Percentiles rank a stretch among this genome's conserved stretches.
Conservation (phyloP, 2,888 invertebrate species). For the Smittia sp. region DNA sequence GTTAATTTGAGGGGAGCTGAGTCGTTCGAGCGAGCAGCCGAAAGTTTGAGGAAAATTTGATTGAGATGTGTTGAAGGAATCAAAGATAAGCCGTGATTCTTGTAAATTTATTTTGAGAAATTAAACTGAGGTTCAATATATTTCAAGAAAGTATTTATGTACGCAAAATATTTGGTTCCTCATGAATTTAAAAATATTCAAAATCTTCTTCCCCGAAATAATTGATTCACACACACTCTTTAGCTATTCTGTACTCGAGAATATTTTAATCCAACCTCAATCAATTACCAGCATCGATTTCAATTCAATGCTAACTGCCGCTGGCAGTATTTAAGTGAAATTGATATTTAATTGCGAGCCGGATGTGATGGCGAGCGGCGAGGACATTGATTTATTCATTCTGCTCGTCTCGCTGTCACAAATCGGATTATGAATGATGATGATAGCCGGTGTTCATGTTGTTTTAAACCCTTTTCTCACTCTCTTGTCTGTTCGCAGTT, state of each 20-base stretch:
- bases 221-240: no score
- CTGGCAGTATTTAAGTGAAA: not conserved
- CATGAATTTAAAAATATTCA: no score
- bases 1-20: not conserved
- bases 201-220: no score
- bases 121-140: no score
- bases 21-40: not conserved
- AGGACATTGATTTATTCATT: conserved; percentile 37
- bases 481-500: conserved; percentile 59
- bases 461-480: not conserved
- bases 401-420: not conserved
- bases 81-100: no score
- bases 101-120: no score
- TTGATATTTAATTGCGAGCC: conserved; percentile 7
- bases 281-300: not conserved
- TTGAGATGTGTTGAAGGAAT: no score
- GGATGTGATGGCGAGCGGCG: not conserved
- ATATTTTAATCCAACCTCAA: not conserved
- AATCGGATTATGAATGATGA: conserved; percentile 35
- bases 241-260: no score
- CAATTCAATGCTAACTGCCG: not conserved
- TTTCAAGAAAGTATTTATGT: no score
- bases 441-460: conserved; percentile 3
- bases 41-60: no score
- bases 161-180: no score